phyloP scores from a whole-genome alignment of 23 tunicate genomes.

The Ascidia mentula region DNA sequence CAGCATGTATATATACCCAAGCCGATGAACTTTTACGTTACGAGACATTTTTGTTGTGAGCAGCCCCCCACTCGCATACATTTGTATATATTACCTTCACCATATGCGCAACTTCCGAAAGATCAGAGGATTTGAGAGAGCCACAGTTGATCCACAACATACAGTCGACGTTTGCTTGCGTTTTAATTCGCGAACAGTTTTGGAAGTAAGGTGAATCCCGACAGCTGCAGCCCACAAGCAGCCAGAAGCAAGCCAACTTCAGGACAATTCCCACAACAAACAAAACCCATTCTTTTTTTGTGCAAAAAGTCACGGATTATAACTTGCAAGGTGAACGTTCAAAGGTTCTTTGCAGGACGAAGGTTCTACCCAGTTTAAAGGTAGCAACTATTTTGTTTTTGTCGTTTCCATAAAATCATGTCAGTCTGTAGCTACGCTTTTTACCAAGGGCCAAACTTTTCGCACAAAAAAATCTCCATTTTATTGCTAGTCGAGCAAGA shows the following conservation, averaged over 20 bases:
- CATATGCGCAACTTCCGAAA: neutral
- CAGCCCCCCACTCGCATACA: neutral
- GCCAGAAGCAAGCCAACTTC: neutral
- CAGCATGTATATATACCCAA: conserved; percentile 9
- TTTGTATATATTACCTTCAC: neutral
- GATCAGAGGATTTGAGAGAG: neutral
- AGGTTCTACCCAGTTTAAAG: neutral
- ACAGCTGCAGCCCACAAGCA: neutral
- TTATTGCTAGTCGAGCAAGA: too few species aligned
- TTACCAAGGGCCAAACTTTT: too few species aligned
- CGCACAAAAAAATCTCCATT: too few species aligned
- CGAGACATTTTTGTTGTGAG: conserved; percentile 7
- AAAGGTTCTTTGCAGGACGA: neutral
- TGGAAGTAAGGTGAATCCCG: neutral
- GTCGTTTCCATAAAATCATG: neutral
- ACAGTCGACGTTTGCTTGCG: neutral
- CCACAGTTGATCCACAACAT: conserved; percentile 4
- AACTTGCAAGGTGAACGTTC: neutral
- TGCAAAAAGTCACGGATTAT: neutral
- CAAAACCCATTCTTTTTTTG: neutral
- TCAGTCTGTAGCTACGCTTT: conserved; percentile 1
- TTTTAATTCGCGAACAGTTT: neutral
- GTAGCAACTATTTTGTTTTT: neutral
- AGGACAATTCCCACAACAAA: neutral
- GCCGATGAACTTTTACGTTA: conserved; percentile 2